Percentiles rank a stretch among this genome's conserved stretches.
Evolutionary conservation across 2,888 invertebrate genomes (phyloP).

Genomic region (Aricia artaxerxes): DNA sequence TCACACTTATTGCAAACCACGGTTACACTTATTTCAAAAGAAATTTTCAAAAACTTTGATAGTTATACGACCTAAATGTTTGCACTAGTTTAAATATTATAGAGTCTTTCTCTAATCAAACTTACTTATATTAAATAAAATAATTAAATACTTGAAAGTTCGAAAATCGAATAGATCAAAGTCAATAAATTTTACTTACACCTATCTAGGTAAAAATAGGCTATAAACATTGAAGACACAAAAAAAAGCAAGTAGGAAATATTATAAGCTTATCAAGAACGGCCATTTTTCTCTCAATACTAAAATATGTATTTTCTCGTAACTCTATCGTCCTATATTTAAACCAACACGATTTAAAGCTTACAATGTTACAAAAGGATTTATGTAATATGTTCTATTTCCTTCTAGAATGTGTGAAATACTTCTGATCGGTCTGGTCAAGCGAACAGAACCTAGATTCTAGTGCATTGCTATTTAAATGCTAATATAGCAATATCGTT

Average conservation of each 20-base stretch:
- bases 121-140: too few species aligned
- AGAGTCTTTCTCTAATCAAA: too few species aligned
- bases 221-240: too few species aligned
- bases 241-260: background rate
- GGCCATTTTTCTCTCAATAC: background rate
- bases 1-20: too few species aligned
- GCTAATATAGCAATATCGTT: conserved; percentile 16
- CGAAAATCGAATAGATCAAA: too few species aligned
- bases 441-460: background rate
- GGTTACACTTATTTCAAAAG: too few species aligned
- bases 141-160: too few species aligned
- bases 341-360: background rate
- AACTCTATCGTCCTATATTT: background rate
- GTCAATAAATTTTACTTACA: too few species aligned
- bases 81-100: too few species aligned
- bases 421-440: conserved; percentile 4
- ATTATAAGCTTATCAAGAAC: background rate
- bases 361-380: background rate
- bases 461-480: conserved; percentile 15
- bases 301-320: background rate
- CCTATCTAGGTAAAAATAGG: too few species aligned
- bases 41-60: too few species aligned
- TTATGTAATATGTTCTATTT: conserved; percentile 2
- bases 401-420: conserved; percentile 14
- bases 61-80: too few species aligned